Conservation (phyloP, 2,797 vertebrate species). For the Hippocampus kuda region DNA sequence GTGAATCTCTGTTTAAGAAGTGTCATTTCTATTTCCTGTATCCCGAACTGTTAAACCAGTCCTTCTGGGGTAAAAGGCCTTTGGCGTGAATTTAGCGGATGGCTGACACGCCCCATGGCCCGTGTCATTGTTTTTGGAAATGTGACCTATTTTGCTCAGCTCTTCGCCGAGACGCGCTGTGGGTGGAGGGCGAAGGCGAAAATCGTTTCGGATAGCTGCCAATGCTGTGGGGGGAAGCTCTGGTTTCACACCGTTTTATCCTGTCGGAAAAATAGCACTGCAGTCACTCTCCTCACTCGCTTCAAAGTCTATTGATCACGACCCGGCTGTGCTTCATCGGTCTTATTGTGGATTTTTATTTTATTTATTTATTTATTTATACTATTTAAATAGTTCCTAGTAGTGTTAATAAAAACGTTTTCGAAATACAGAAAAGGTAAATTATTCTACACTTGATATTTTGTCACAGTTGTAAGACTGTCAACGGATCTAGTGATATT, state of each 20-base stretch:
- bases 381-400: neutral
- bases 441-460: neutral
- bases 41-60: neutral
- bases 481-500: neutral
- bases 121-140: conserved; percentile 56
- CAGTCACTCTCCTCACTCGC: neutral
- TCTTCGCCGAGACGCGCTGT: conserved; percentile 26
- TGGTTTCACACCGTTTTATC: conserved; percentile 18
- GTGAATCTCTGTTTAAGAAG: neutral
- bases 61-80: neutral
- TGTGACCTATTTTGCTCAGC: conserved; percentile 60
- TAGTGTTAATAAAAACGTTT: neutral
- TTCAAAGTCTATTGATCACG: neutral
- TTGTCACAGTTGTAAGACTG: no score
- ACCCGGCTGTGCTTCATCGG: neutral
- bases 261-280: neutral
- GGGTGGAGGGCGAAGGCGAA: conserved; percentile 32
- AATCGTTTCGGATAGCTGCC: conserved; percentile 20
- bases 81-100: conserved; percentile 14
- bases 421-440: neutral
- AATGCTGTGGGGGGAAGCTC: neutral
- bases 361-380: no score
- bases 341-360: neutral
- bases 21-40: neutral
- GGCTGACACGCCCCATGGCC: conserved; percentile 28